Base-by-base conservation (phyloP, 1,140 invertebrate genomes). In the Lucilia sericata region DNA sequence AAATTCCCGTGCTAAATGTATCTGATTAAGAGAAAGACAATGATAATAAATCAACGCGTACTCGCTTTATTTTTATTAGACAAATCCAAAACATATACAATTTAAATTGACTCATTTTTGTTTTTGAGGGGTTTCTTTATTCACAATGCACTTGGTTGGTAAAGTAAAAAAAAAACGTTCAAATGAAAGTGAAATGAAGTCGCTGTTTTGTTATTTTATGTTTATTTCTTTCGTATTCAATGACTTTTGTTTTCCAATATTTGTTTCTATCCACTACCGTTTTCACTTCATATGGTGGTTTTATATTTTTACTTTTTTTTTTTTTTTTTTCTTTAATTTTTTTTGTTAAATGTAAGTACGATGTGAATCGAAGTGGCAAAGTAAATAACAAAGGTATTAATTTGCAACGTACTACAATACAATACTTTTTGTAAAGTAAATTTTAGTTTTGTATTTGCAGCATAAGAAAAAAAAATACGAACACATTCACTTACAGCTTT, bases 181-280 rank as follows among this genome's bases (percentile, higher is more conserved):
- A 70, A 70, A 70, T 70, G 65, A 70, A 70, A 70, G 65, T 70
- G 65, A 70, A 70, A 70, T 60, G 21, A 70, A 21, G 65, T 70
- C 8, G 7, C 14, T 60, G n/a, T 60, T 60, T 17, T 60, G 55
- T 60, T 60, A 2, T 14, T 12, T 60, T 60, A 7, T 60, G 55
- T 17, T 60, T n/a, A 17, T 60, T 60, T 60, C 55, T 17, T 60
- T 60, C n/a, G 21, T 21, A 70, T 19, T 21, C 9, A n/a, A 25
- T 70, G n/a, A 10, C 55, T 70, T 70, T 70, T 70, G 51, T 55
- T 55, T 55, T 17, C 14, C 12, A 19, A 70, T 70, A 10, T 70
- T 70, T 19, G 3, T 70, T 7, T 70, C 65, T 70, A 21, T 70
- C n/a, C n/a, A 70, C 25, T 70, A 21, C 19, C 0, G 21, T 70